phyloP scores from a whole-genome alignment of 2,113 vertebrate species.

The Herpailurus yagouaroundi region DNA sequence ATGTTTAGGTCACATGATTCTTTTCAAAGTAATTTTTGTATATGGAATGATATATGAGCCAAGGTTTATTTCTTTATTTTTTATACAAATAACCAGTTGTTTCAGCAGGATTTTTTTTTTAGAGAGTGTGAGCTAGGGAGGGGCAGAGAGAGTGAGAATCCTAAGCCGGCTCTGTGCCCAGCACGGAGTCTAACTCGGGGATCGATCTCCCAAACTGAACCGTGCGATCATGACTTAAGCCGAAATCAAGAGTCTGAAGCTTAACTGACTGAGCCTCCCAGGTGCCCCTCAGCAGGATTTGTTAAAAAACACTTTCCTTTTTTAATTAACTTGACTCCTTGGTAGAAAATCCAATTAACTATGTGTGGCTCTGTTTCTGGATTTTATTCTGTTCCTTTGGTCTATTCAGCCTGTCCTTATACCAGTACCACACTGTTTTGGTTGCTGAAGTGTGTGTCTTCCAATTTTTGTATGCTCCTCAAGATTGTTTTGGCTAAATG shows the following conservation, averaged over 20 bases:
- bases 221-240: too few relatives aligned
- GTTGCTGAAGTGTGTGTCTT: slow-evolving; percentile 11
- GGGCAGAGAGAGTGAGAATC: too few relatives aligned
- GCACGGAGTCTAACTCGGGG: too few relatives aligned
- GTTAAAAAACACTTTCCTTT: background rate
- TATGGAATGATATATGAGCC: background rate
- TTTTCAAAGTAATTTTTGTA: slow-evolving; percentile 46
- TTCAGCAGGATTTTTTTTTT: background rate
- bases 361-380: background rate
- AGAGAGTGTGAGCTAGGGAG: too few relatives aligned
- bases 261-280: too few relatives aligned
- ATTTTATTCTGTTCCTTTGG: slow-evolving; percentile 21
- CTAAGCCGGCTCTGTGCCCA: too few relatives aligned
- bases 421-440: background rate
- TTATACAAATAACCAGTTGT: background rate
- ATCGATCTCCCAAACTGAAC: too few relatives aligned
- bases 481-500: slow-evolving; percentile 16
- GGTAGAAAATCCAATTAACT: slow-evolving; percentile 1
- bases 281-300: background rate
- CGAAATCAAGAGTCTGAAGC: too few relatives aligned
- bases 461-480: background rate
- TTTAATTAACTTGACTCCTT: slow-evolving; percentile 34
- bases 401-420: background rate
- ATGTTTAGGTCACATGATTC: background rate
- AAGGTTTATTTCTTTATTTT: background rate